Conservation (phyloP, 2,113 vertebrate genomes). For the Amazona vittata region DNA sequence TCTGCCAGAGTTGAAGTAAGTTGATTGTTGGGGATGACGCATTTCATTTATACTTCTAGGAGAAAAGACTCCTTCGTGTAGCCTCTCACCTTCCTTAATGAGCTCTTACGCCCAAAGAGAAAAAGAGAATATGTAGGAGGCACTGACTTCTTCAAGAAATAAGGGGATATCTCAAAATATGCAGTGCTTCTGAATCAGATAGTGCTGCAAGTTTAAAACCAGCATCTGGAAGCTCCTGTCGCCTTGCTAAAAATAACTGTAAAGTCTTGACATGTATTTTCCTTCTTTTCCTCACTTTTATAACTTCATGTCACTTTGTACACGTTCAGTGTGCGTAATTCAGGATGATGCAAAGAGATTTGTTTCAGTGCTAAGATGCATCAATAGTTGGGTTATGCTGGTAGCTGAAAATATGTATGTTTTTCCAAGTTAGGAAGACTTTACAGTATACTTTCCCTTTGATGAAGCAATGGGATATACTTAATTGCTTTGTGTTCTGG, state of each 20-base stretch:
- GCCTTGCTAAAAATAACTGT: not conserved
- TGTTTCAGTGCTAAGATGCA: not conserved
- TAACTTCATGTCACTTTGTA: not conserved
- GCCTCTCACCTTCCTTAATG: not conserved
- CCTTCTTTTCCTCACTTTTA: not conserved
- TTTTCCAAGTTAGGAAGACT: not conserved
- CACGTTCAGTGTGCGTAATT: not conserved
- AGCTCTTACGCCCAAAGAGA: not conserved
- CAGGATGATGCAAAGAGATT: not conserved
- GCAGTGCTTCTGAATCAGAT: not conserved
- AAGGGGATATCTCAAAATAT: not conserved
- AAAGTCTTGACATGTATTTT: not conserved
- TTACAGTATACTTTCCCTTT: not conserved
- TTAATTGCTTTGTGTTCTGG: not conserved
- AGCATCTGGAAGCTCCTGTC: not conserved
- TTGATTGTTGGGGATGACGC: not conserved
- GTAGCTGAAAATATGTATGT: not conserved
- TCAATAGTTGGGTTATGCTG: not conserved
- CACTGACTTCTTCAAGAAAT: not conserved
- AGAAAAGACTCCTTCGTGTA: not conserved
- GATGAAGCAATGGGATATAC: not conserved
- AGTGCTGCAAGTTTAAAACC: not conserved
- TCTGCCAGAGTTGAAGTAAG: constrained; percentile 94
- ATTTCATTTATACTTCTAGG: not conserved
- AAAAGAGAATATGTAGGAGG: not conserved